phyloP scores from a whole-genome alignment of 2,113 vertebrate species.

The Hemicordylus capensis region DNA sequence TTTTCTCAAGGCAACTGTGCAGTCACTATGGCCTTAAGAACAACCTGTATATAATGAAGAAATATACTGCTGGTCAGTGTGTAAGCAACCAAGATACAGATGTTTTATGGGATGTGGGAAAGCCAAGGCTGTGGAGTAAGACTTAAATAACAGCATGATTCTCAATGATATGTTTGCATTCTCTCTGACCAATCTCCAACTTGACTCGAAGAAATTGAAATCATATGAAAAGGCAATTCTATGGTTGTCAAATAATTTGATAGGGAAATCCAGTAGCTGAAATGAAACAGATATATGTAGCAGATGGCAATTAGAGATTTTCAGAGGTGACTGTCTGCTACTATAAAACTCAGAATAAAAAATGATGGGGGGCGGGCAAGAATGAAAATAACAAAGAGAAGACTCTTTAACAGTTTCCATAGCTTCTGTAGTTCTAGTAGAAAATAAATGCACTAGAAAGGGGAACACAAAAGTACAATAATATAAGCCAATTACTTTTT shows the following conservation, averaged over 20 bases:
- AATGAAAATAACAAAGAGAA: background rate
- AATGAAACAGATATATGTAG: background rate
- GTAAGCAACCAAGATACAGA: background rate
- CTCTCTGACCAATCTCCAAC: background rate
- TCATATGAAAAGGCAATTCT: background rate
- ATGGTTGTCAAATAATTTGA: conserved; percentile 18
- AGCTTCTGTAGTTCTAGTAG: background rate
- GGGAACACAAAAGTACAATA: background rate
- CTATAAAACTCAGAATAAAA: background rate
- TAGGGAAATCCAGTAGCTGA: conserved; percentile 1
- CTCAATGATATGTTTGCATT: background rate
- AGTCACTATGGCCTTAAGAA: background rate
- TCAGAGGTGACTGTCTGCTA: background rate
- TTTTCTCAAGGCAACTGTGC: background rate
- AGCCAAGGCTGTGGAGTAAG: background rate
- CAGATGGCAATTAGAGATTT: conserved; percentile 28
- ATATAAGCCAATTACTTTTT: background rate
- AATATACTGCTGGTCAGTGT: background rate
- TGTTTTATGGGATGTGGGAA: background rate
- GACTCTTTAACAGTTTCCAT: background rate
- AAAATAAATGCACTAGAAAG: background rate
- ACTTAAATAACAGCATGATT: background rate
- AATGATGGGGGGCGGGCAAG: background rate
- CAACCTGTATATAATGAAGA: background rate
- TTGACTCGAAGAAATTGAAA: background rate